phyloP scores from a whole-genome alignment of 2,888 invertebrate genomes.

The Buathra laborator region DNA sequence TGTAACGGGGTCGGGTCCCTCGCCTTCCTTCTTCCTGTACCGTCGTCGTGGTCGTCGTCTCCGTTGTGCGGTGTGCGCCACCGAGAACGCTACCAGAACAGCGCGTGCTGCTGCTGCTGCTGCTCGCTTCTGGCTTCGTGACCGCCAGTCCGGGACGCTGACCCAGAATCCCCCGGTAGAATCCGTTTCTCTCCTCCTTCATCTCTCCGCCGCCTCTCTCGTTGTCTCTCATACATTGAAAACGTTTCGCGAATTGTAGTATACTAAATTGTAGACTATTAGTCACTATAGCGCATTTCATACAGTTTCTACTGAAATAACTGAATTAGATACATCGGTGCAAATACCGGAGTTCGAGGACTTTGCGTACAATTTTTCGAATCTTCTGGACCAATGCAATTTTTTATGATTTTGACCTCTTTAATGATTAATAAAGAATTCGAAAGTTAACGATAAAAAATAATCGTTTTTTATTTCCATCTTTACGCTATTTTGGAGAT shows the following conservation, averaged over 20 bases:
- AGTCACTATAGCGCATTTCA: neutral
- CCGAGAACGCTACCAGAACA: constrained; percentile 64
- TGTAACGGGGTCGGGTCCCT: constrained; percentile 82
- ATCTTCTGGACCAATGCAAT: no score
- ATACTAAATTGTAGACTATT: neutral
- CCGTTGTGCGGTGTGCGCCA: neutral
- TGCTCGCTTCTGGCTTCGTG: constrained; percentile 74
- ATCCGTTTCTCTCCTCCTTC: constrained; percentile 75
- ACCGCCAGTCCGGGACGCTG: constrained; percentile 82
- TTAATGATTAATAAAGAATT: no score
- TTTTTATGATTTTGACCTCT: no score
- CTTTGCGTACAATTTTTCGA: no score
- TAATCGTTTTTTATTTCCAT: no score
- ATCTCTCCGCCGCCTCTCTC: constrained; percentile 4
- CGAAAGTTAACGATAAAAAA: no score
- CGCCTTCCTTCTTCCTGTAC: constrained; percentile 74
- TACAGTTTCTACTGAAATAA: neutral
- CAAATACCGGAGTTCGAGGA: neutral
- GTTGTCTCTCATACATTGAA: neutral
- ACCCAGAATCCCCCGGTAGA: constrained; percentile 81
- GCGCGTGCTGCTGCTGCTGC: constrained; percentile 10
- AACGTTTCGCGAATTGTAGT: constrained; percentile 20
- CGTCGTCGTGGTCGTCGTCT: constrained; percentile 45
- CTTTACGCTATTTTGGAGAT: no score
- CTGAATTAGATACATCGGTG: neutral